A percentile compares a stretch with the other conserved stretches of the same genome.
Conservation (phyloP, 1,140 invertebrate genomes). For the Drosophila kanapiae region DNA sequence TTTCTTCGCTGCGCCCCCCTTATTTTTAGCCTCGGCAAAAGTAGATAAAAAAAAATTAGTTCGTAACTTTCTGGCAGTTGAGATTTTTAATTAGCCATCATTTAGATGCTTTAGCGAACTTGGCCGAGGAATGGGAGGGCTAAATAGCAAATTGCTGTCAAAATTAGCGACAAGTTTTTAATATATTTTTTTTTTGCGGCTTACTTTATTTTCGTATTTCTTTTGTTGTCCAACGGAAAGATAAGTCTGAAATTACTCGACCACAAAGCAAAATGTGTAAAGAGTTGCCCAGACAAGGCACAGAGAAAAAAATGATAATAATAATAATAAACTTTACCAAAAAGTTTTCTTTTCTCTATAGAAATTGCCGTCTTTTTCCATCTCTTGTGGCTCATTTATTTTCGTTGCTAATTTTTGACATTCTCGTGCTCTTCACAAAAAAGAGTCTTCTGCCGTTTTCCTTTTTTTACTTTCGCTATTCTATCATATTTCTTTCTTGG, state of each 20-base stretch:
- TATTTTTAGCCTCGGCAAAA: constrained; percentile 13
- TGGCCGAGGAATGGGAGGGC: constrained; percentile 1
- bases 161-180: constrained; percentile 74
- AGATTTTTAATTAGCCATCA: constrained; percentile 77
- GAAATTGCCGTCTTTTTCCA: constrained; percentile 27
- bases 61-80: constrained; percentile 65
- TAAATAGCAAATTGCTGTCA: constrained; percentile 73
- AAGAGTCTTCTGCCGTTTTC: constrained; percentile 17
- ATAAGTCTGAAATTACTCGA: constrained; percentile 63
- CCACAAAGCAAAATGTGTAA: constrained; percentile 33
- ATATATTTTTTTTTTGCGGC: constrained; percentile 33
- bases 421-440: constrained; percentile 50
- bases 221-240: constrained; percentile 50
- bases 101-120: constrained; percentile 54
- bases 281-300: constrained; percentile 32
- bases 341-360: constrained; percentile 49
- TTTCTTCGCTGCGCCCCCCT: not conserved
- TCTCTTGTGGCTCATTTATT: constrained; percentile 67
- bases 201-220: constrained; percentile 8
- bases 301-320: constrained; percentile 22
- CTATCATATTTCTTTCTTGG: constrained; percentile 23
- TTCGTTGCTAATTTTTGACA: constrained; percentile 81
- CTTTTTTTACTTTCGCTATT: constrained; percentile 11
- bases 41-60: constrained; percentile 53
- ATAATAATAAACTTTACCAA: constrained; percentile 48